These are phyloP conservation scores for Mustela lutreola DNA, from an alignment of 2,113 vertebrate genomes.

Conservation along the genomic window DNA sequence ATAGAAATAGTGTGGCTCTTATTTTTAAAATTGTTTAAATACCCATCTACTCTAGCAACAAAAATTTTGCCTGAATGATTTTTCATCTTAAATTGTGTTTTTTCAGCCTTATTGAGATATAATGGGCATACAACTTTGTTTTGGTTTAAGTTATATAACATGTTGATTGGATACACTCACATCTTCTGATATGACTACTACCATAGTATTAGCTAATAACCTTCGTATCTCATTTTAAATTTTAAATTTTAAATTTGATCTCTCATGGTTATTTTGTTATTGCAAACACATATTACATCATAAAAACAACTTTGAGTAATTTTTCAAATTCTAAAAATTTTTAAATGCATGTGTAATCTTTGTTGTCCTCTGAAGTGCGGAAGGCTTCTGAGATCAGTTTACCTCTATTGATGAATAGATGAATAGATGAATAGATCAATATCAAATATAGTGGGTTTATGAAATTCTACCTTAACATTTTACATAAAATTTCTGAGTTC, in stretches of 20 bases:
- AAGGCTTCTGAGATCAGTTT: neutral
- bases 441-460: neutral
- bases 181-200: neutral
- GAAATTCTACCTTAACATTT: neutral
- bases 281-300: neutral
- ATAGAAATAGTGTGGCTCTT: neutral
- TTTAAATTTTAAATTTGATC: neutral
- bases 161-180: neutral
- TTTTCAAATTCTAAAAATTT: constrained; percentile 28
- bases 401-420: no score
- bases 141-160: neutral
- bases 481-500: neutral
- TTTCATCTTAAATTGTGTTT: constrained; percentile 20
- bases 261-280: neutral
- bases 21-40: neutral
- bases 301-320: neutral
- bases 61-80: neutral
- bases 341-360: neutral
- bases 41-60: neutral
- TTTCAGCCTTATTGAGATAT: neutral
- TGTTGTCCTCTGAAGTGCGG: neutral
- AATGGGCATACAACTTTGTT: neutral
- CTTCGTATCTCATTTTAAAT: constrained; percentile 9
- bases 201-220: neutral
- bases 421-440: neutral